These are phyloP conservation scores for Nycticorax nycticorax DNA, from an alignment of 2,113 vertebrate species.

Conservation along the genomic window DNA sequence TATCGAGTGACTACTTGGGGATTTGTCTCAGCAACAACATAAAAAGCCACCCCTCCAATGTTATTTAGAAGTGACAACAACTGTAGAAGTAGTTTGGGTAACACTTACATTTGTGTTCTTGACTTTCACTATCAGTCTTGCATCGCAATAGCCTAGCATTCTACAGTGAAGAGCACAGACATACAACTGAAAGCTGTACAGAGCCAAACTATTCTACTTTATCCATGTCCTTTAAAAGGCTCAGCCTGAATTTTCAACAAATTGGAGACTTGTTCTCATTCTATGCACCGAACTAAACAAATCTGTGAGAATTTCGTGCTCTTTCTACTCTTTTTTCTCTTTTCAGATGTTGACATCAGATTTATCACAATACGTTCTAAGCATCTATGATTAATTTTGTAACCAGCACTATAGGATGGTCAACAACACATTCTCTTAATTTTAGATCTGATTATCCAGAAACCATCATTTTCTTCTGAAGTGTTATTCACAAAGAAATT, in stretches of 20 bases:
- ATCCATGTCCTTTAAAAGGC: not conserved
- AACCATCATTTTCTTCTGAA: slow-evolving; percentile 3
- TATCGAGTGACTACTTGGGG: rapidly evolving
- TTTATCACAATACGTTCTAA: slow-evolving; percentile 5
- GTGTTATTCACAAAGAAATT: slow-evolving; percentile 35
- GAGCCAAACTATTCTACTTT: not conserved
- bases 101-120: not conserved
- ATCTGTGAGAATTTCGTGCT: not conserved
- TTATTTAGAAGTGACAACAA: not conserved
- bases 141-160: not conserved
- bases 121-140: not conserved
- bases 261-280: not conserved
- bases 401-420: not conserved
- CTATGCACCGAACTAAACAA: not conserved
- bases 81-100: not conserved
- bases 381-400: slow-evolving; percentile 16
- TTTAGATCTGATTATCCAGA: slow-evolving; percentile 34
- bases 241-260: not conserved
- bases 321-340: not conserved
- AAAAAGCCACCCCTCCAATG: not conserved
- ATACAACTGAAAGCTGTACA: not conserved
- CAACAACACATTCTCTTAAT: slow-evolving; percentile 27
- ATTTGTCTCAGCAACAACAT: not conserved
- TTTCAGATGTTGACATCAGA: not conserved
- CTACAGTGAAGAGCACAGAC: not conserved